Conservation (phyloP, 1,140 invertebrate genomes). For the Oryzaephilus surinamensis region DNA sequence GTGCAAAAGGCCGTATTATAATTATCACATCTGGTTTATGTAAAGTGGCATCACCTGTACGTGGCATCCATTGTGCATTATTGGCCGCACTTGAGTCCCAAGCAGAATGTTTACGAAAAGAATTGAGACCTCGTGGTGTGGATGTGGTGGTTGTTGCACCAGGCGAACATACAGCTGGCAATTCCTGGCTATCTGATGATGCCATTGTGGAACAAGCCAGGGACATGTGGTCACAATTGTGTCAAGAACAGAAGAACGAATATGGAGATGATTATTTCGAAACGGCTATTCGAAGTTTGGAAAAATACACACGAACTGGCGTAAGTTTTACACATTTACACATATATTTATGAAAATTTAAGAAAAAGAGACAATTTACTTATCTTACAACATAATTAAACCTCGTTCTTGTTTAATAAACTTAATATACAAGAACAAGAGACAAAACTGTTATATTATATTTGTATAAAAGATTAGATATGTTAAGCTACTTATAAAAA, state of each 20-base stretch:
- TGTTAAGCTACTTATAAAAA: too few relatives aligned
- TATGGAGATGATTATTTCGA: conserved; percentile 76
- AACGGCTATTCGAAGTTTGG: conserved; percentile 58
- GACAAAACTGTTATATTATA: neutral
- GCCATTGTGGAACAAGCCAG: conserved; percentile 62
- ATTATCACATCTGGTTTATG: conserved; percentile 60
- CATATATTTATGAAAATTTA: conserved; percentile 1
- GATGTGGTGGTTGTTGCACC: conserved; percentile 73
- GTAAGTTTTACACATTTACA: conserved; percentile 39
- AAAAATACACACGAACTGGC: conserved; percentile 59
- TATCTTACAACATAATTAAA: neutral
- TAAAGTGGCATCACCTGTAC: conserved; percentile 61
- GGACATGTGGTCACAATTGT: conserved; percentile 66
- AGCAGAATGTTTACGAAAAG: conserved; percentile 66
- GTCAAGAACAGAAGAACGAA: conserved; percentile 61
- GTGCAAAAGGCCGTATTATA: conserved; percentile 59
- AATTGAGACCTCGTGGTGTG: conserved; percentile 63
- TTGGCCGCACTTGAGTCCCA: conserved; percentile 70
- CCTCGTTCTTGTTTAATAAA: neutral
- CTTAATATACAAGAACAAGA: neutral
- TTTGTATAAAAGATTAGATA: neutral
- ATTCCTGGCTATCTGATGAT: conserved; percentile 60
- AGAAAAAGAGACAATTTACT: neutral
- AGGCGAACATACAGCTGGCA: conserved; percentile 67
- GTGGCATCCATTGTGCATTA: conserved; percentile 68